Evolutionary conservation across 2,113 vertebrate species (phyloP).

Genomic region (Ia io): DNA sequence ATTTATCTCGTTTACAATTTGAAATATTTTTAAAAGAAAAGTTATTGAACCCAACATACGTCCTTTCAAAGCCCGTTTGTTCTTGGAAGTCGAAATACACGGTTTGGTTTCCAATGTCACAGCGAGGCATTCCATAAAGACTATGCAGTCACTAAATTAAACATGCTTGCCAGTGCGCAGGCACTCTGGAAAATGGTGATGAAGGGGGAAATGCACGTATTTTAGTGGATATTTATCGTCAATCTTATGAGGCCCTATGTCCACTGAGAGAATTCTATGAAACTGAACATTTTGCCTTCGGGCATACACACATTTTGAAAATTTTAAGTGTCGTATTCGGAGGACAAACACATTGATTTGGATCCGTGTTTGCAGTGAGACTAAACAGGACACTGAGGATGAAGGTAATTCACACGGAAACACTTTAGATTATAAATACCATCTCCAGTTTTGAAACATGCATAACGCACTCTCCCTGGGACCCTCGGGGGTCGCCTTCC

Average conservation of each 20-base stretch:
- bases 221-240: constrained; percentile 39
- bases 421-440: constrained; percentile 69
- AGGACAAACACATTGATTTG: constrained; percentile 69
- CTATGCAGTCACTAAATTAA: constrained; percentile 39
- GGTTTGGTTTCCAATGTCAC: constrained; percentile 17
- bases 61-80: constrained; percentile 13
- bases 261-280: constrained; percentile 49
- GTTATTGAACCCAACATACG: not conserved
- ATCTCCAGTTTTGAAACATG: constrained; percentile 66
- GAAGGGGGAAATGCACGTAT: not conserved
- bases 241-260: constrained; percentile 8
- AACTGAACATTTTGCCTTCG: constrained; percentile 65
- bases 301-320: constrained; percentile 71
- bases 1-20: not conserved
- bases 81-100: constrained; percentile 20
- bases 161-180: constrained; percentile 29
- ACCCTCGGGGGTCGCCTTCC: not conserved
- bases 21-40: not conserved
- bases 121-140: not conserved
- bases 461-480: constrained; percentile 44
- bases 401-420: constrained; percentile 67
- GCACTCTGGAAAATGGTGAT: constrained; percentile 20
- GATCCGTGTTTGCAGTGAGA: constrained; percentile 49
- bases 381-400: constrained; percentile 49
- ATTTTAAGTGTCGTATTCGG: constrained; percentile 41